phyloP scores from a whole-genome alignment of 2,113 vertebrate species.

The Ictalurus punctatus region DNA sequence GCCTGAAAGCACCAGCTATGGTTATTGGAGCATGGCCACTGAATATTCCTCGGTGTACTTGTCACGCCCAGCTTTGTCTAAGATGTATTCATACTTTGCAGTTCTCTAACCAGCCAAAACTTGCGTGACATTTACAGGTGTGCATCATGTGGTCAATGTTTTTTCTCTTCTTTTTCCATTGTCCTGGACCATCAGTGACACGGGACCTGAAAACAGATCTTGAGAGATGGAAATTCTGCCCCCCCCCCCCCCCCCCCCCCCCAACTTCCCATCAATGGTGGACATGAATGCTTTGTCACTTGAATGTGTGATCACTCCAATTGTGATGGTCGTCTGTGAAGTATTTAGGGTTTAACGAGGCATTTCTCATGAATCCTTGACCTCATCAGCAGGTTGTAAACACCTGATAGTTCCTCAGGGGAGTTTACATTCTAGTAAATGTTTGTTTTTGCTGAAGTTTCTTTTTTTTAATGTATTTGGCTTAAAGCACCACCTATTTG shows the following conservation, averaged over 20 bases:
- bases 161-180: neutral
- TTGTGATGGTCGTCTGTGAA: neutral
- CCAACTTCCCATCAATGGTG: too few species aligned
- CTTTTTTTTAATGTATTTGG: neutral
- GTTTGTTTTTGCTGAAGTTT: neutral
- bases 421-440: neutral
- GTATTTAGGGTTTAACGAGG: neutral
- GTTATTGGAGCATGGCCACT: slow-evolving; percentile 1
- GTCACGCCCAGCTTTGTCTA: slow-evolving; percentile 25
- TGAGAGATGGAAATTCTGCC: neutral
- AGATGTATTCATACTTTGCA: neutral
- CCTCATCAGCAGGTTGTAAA: neutral
- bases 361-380: neutral
- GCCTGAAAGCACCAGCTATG: neutral
- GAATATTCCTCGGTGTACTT: slow-evolving; percentile 1
- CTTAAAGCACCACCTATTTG: neutral
- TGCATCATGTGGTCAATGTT: neutral
- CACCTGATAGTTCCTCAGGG: neutral
- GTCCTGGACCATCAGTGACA: neutral
- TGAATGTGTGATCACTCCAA: neutral
- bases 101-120: slow-evolving; percentile 3
- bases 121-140: slow-evolving; percentile 10
- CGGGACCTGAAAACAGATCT: neutral
- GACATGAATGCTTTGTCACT: neutral
- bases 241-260: too few species aligned